A percentile compares a stretch with the other conserved stretches of the same genome.
Conservation (phyloP, 92 coral and sea anemone genomes). For the Epizoanthus stellaris region DNA sequence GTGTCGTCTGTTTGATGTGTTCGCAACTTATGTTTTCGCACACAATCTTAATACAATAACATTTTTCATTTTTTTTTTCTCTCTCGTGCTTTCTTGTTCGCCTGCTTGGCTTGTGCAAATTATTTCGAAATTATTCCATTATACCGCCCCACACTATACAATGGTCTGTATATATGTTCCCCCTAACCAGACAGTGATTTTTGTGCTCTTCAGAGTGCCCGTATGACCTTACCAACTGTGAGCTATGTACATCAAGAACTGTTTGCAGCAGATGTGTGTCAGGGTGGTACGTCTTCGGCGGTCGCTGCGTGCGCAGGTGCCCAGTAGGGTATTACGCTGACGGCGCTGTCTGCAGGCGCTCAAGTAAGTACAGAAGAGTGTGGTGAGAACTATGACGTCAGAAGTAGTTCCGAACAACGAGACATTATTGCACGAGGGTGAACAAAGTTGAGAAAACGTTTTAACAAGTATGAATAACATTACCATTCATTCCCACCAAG, state of each 20-base stretch:
- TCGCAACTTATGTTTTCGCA: background rate
- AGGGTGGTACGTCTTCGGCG: background rate
- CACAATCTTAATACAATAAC: no score
- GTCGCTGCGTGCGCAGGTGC: conserved; percentile 5
- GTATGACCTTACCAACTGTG: conserved; percentile 12
- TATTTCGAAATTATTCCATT: no score
- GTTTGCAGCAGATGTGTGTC: background rate
- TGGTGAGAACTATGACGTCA: no score
- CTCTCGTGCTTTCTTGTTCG: no score
- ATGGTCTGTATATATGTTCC: background rate
- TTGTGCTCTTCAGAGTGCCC: background rate
- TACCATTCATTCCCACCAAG: no score
- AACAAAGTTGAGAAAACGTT: no score
- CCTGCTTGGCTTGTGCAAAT: no score
- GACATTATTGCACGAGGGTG: no score
- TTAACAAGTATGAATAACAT: no score
- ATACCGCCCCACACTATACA: background rate
- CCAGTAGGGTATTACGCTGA: conserved; percentile 4
- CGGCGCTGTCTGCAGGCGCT: conserved; percentile 1
- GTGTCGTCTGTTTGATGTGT: background rate
- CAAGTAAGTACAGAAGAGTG: background rate
- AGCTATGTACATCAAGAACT: background rate
- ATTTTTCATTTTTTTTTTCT: no score
- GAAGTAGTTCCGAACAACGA: no score
- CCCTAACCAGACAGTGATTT: background rate